Percentiles rank a stretch among this genome's conserved stretches.
Evolutionary conservation across 1,140 invertebrate genomes (phyloP).

Genomic region (Lutraria rhynchaena): DNA sequence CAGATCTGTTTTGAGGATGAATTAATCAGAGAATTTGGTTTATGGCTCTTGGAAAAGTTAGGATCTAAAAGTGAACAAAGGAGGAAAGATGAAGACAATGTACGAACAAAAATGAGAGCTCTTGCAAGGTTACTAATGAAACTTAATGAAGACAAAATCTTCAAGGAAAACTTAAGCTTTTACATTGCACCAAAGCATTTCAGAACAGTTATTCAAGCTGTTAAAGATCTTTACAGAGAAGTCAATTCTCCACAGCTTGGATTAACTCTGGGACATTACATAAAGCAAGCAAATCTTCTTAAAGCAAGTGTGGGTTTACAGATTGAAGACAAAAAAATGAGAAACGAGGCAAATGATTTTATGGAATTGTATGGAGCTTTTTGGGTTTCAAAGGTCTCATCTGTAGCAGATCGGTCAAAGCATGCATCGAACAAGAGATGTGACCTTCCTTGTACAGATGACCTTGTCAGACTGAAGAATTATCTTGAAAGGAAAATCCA

Average conservation of each 20-base stretch:
- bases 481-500: not conserved
- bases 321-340: not conserved
- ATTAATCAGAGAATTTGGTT: conserved; percentile 39
- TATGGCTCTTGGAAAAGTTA: conserved; percentile 2
- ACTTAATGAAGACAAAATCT: conserved; percentile 20
- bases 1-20: conserved; percentile 36
- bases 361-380: not conserved
- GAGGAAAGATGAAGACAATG: conserved; percentile 47
- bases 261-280: conserved; percentile 42
- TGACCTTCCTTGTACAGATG: not conserved
- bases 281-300: conserved; percentile 42
- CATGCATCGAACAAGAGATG: not conserved
- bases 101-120: conserved; percentile 42
- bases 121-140: conserved; percentile 23
- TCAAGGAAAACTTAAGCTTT: not conserved
- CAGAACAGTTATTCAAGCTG: not conserved
- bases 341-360: conserved; percentile 16
- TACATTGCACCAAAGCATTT: conserved; percentile 20
- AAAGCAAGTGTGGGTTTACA: conserved; percentile 35
- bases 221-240: conserved; percentile 18
- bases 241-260: conserved; percentile 38
- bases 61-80: conserved; percentile 38
- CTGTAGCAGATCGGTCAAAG: not conserved
- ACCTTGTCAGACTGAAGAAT: not conserved
- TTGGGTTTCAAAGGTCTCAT: conserved; percentile 1